Percentiles rank a stretch among this genome's conserved stretches.
Conservation (phyloP, 2,888 invertebrate species). For the Mesorhabditis belari region DNA sequence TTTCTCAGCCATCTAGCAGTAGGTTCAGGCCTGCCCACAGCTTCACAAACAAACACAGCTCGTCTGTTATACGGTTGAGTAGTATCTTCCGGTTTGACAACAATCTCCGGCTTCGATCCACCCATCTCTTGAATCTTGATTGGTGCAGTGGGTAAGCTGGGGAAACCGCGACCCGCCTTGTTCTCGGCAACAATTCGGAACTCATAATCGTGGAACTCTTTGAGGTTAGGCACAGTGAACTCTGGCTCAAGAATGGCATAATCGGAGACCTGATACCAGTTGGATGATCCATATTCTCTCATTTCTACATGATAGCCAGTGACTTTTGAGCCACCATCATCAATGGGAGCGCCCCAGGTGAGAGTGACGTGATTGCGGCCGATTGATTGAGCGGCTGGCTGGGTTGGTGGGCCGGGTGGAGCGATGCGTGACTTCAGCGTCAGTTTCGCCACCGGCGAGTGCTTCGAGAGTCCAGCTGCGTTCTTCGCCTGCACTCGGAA, state of each 20-base stretch:
- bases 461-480: constrained; percentile 90
- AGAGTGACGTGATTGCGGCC: constrained; percentile 88
- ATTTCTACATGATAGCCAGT: constrained; percentile 64
- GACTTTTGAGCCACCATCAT: constrained; percentile 71
- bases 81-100: constrained; percentile 68
- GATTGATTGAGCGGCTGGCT: constrained; percentile 82
- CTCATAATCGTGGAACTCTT: constrained; percentile 86
- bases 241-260: constrained; percentile 50
- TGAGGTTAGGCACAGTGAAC: constrained; percentile 52
- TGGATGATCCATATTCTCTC: constrained; percentile 64
- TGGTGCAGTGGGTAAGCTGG: constrained; percentile 83
- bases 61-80: constrained; percentile 76
- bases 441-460: constrained; percentile 59
- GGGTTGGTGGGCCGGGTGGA: constrained; percentile 79
- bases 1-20: constrained; percentile 74
- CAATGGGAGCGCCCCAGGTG: constrained; percentile 77
- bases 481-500: constrained; percentile 96
- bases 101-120: constrained; percentile 84
- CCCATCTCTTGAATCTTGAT: constrained; percentile 71
- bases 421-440: constrained; percentile 82
- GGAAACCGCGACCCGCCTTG: constrained; percentile 87
- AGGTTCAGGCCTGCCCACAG: constrained; percentile 79
- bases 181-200: constrained; percentile 92
- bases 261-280: constrained; percentile 65
- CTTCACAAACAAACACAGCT: constrained; percentile 76